These are phyloP conservation scores for Lepus oiostolus DNA, from an alignment of 2,797 vertebrate species.

Conservation along the genomic window DNA sequence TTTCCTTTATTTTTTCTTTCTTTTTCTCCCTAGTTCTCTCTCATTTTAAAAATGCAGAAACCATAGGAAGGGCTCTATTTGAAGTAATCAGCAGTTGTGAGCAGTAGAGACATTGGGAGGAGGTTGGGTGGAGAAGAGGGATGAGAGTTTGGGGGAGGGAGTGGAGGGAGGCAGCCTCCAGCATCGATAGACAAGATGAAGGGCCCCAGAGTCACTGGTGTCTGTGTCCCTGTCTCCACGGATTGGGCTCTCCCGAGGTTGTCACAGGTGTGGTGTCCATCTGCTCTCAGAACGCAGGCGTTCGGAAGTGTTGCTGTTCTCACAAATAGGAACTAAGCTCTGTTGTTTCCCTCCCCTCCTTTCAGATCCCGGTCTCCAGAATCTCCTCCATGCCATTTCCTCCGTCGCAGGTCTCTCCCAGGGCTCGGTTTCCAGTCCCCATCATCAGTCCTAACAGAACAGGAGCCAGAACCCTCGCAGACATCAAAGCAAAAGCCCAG, in stretches of 20 bases:
- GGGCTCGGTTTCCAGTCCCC: constrained; percentile 90
- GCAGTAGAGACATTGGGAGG: background rate
- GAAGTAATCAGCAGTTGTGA: background rate
- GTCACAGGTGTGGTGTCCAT: background rate
- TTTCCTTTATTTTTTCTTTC: background rate
- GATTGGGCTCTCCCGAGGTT: background rate
- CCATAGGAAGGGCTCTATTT: background rate
- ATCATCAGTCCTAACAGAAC: constrained; percentile 93
- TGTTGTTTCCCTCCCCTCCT: constrained; percentile 66
- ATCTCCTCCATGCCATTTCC: constrained; percentile 92
- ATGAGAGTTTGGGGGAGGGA: background rate
- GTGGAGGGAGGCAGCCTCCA: background rate
- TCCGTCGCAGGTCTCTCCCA: constrained; percentile 93
- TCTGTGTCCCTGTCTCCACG: background rate
- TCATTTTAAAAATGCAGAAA: background rate
- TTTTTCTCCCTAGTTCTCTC: background rate
- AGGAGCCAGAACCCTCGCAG: constrained; percentile 96
- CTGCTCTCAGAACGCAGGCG: background rate
- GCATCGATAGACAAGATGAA: background rate
- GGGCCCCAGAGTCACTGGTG: background rate
- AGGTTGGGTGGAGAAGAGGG: background rate
- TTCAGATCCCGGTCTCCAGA: constrained; percentile 95
- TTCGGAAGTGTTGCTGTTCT: constrained; percentile 28
- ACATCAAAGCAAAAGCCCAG: constrained; percentile 99
- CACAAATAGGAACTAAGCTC: constrained; percentile 59